Evolutionary conservation across 64 coral and sea anemone genomes (phyloP), one percentile per base, ranked within the genome.

Genomic region (Actinia equina): DNA sequence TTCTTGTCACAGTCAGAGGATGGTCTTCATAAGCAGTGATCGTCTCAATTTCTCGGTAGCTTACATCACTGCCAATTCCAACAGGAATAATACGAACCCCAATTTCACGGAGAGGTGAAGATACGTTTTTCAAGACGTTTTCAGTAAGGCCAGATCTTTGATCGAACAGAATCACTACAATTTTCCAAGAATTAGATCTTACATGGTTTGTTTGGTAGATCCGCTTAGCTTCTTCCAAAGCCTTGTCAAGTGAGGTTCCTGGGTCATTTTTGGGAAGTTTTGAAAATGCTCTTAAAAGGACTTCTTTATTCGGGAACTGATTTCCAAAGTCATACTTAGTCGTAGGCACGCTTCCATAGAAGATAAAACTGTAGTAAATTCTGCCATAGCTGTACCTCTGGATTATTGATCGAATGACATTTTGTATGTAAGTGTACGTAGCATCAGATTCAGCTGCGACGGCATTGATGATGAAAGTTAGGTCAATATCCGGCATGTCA

Each of bases 301-400:
- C 78, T 6, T 87, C 23, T 83, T 80, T 86, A 42, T 87, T 64
- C 49, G 90, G 90, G 15, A 92, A 64, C 15, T 30, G 49, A 6
- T 56, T 71, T 11, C 57, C 79, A 46, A 92, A 92, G 61, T 83
- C 64, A 69, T 82, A 54, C 23, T 43, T 27, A 23, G 19, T 82
- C 14, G 63, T 87, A 49, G 52, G 44, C 19, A 59, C 52, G 69
- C n/a, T 71, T 0, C 90, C 90, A 74, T 82, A 87, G 25, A 92
- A 79, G 10, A 92, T 87, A n/a, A 92, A 86, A 18, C 77, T 87
- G 77, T 92, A 92, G 52, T 82, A 83, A 16, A 92, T 92, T 87
- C 90, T 62, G 49, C 37, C 55, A 69, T 87, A 65, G 42, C 52
- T 86, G 44, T 92, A 92, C 12, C 59, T 65, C 23, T 92, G 44